Base-by-base conservation (phyloP, 2,797 vertebrate species). In the Trematomus bernacchii region DNA sequence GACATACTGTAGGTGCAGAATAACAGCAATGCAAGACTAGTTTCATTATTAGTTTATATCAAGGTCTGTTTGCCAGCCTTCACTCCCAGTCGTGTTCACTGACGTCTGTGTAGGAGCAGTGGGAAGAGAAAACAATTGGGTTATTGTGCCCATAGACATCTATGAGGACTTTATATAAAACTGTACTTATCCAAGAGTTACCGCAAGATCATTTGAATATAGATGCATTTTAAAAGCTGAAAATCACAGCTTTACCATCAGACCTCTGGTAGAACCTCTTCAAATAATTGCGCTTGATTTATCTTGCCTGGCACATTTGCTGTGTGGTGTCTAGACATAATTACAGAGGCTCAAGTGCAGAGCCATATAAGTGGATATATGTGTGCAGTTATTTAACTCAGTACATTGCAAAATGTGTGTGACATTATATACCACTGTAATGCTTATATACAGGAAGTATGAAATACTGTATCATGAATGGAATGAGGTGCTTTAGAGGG, bases 21-120 rank as follows among this genome's bases (percentile, higher is more conserved):
- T 82, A 88, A 89, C 83, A 80, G 81, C 85, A 87, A 72, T 69
- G 82, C 82, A 87, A 86, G 80, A 51, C 75, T 85, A 84, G 77
- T 82, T 73, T 92, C 59, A 87, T 83, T 88, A 82, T 83, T 77
- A 87, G 77, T 86, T 85, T 71, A 85, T 87, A 86, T 90, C 84
- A 89, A 80, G 77, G 85, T 89, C 85, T 91, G 82, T 89, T 84
- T 83, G 86, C 81, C 87, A 91, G 85, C 79, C 87, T 86, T 91
- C 91, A 85, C 86, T 89, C 85, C 91, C 91, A 84, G 91, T 87
- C 90, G 30, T 60, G 86, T 92, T 94, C 93, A 92, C 85, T 92
- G 91, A 87, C 71, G 78, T 93, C 93, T 92, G 91, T 85, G 90
- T 92, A 55, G 86, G 82, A 85, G 89, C 90, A 92, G 90, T 86